Evolutionary conservation across 2,113 vertebrate species (phyloP).

Genomic region (Uria lomvia): DNA sequence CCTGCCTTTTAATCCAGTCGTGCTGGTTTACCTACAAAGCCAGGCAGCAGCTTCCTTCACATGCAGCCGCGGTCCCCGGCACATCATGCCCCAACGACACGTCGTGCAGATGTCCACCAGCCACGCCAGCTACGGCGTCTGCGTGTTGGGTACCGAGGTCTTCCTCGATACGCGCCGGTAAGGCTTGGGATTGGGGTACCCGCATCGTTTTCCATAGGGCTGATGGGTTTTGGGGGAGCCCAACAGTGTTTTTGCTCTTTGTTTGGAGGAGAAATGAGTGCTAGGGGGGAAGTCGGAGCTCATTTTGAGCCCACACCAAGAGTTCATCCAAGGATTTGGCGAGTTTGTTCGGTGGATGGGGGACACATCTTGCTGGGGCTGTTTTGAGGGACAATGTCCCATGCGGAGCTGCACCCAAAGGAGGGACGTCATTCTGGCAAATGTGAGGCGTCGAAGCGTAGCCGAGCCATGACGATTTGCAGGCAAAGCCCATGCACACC

Average conservation of each 20-base stretch:
- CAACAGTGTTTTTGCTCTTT: accelerated
- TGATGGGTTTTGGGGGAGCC: neutral
- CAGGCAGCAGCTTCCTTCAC: neutral
- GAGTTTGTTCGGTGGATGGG: accelerated
- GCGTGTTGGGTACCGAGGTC: slow-evolving; percentile 59
- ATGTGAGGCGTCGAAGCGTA: accelerated
- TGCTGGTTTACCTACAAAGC: slow-evolving; percentile 47
- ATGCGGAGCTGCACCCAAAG: neutral
- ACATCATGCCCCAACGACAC: slow-evolving; percentile 39
- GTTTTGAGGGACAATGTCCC: neutral
- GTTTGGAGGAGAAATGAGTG: neutral
- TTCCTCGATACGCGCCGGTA: slow-evolving; percentile 53
- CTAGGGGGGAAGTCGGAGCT: neutral
- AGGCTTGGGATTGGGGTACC: neutral
- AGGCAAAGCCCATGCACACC: slow-evolving; percentile 10
- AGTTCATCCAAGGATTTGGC: neutral
- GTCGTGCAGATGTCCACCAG: slow-evolving; percentile 53
- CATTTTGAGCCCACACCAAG: neutral
- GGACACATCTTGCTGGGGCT: neutral
- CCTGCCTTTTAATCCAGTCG: slow-evolving; percentile 46
- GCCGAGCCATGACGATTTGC: neutral
- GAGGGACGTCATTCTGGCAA: neutral
- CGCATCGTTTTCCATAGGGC: neutral
- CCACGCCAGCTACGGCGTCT: slow-evolving; percentile 20
- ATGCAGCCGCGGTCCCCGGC: neutral